Evolutionary conservation across 1,140 invertebrate species (phyloP).

Genomic region (Heterodera carotae): DNA sequence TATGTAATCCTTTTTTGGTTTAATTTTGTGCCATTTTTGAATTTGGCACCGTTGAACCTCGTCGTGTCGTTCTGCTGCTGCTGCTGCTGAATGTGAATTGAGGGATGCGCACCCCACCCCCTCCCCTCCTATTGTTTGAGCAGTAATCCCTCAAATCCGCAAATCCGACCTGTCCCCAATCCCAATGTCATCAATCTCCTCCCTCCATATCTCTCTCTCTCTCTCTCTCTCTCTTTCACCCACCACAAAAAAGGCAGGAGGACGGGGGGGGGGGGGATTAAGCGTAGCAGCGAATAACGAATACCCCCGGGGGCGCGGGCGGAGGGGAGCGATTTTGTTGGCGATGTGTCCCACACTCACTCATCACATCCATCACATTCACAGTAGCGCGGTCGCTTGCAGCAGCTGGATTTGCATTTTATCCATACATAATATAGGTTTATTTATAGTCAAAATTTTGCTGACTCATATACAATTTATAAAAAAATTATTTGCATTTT

Average conservation of each 20-base stretch:
- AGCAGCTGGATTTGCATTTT: conserved; percentile 2
- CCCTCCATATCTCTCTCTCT: too few relatives aligned
- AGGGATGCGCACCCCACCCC: not conserved
- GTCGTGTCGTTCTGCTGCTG: too few relatives aligned
- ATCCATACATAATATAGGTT: not conserved
- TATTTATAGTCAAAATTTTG: not conserved
- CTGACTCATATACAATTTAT: not conserved
- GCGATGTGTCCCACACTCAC: not conserved
- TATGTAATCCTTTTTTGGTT: too few relatives aligned
- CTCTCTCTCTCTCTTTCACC: not conserved
- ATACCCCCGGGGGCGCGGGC: too few relatives aligned
- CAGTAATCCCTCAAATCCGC: conserved; percentile 2
- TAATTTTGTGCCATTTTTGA: not conserved
- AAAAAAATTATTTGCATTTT: too few relatives aligned
- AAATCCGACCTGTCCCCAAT: conserved; percentile 2
- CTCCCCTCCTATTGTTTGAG: not conserved
- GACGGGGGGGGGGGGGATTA: too few relatives aligned
- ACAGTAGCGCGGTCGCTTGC: too few relatives aligned
- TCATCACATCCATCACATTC: not conserved
- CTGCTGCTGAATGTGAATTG: not conserved
- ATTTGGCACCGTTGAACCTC: not conserved
- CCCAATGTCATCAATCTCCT: conserved; percentile 2
- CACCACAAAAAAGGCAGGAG: not conserved
- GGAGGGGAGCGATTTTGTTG: not conserved
- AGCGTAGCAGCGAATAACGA: not conserved